Base-by-base conservation (phyloP, 1,140 invertebrate species). In the Tetragonula clypearis region DNA sequence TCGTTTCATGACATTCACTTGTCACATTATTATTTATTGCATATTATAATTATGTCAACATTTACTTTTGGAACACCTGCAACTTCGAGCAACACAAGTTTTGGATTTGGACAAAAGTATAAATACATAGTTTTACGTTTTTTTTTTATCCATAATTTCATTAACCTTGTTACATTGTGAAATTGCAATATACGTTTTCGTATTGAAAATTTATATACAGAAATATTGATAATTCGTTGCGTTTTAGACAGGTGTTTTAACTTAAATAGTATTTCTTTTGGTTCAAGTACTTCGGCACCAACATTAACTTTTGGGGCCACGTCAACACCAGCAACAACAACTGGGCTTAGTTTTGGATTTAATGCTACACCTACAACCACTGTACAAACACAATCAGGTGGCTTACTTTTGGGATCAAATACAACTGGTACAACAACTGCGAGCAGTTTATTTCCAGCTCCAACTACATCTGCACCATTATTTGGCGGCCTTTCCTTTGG, bases 31-130 rank as follows among this genome's bases (percentile, higher is more conserved):
- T 49, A n/a, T 35, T 75, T 75, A 75, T 75, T 56, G 1, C 9
- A 66, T 17, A 9, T 21, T 5, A 9, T 23, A 60, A 83, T 5
- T 12, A 84, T 84, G 82, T 79, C 77, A 55, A 66, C 88, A 19
- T 93, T 93, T 82, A 90, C 88, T 19, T 94, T 94, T 81, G 93
- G 94, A 55, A 89, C 90, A 71, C 91, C 93, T 35, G 26, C 91
- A 26, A 90, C 90, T n/a, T 79, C 92, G 14, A 86, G 82, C 12
- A 91, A 76, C 26, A 84, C 93, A 19, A 74, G 81, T 82, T 92
- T 93, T 81, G 90, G 91, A 75, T 93, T 94, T 84, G 86, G 87
- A 53, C 91, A 87, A 87, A 91, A 90, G 92, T 93, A 89, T 93
- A 89, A 89, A 68, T 89, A 79, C 62, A 35, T 65, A 41, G 5